These are phyloP conservation scores for Cheilosia variabilis DNA, from an alignment of 2,888 invertebrate species.

Conservation along the genomic window DNA sequence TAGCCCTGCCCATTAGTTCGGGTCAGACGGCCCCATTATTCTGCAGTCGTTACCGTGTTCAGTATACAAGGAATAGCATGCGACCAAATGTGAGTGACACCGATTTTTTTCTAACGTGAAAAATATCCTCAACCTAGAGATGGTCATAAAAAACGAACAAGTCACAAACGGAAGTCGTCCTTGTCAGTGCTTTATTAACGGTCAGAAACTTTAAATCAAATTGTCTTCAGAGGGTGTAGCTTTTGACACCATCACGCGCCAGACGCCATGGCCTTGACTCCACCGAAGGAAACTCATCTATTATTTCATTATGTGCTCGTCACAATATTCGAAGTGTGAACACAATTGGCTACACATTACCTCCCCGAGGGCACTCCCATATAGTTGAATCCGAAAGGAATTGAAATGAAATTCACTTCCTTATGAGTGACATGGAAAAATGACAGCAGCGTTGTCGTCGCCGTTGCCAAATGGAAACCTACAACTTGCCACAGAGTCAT, in stretches of 20 bases:
- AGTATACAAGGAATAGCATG: background rate
- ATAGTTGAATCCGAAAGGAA: background rate
- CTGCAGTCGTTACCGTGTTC: background rate
- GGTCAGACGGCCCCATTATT: background rate
- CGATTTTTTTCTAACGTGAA: background rate
- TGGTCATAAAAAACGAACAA: background rate
- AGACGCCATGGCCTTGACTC: slow-evolving; percentile 41
- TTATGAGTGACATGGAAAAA: slow-evolving; percentile 39
- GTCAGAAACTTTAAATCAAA: slow-evolving; percentile 23
- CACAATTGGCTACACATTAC: slow-evolving; percentile 61
- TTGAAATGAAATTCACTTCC: slow-evolving; percentile 18
- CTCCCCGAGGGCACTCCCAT: background rate
- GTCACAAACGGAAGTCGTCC: slow-evolving; percentile 16
- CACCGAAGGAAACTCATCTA: slow-evolving; percentile 45
- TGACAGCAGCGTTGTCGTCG: slow-evolving; percentile 34
- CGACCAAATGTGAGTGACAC: background rate
- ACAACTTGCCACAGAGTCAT: slow-evolving; percentile 24
- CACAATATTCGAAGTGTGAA: slow-evolving; percentile 53
- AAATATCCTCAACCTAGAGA: background rate
- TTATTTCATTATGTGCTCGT: slow-evolving; percentile 7
- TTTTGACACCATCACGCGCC: background rate
- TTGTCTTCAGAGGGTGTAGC: background rate
- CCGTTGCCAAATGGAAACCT: slow-evolving; percentile 30
- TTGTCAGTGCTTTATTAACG: background rate
- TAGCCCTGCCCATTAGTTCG: background rate